phyloP scores from a whole-genome alignment of 2,888 invertebrate species.

The Rhagonycha lutea region DNA sequence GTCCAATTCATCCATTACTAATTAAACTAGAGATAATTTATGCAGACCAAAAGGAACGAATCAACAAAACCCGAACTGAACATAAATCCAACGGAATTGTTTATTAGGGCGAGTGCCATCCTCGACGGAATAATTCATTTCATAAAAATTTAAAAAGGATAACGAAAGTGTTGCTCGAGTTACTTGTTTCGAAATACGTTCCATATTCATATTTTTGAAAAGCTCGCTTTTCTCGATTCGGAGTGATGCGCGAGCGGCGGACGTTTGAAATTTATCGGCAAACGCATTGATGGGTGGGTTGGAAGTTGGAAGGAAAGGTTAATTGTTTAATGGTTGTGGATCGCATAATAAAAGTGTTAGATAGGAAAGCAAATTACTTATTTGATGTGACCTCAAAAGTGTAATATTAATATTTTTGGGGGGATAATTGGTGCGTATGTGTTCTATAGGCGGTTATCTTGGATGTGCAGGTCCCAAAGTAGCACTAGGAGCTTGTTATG shows the following conservation, averaged over 20 bases:
- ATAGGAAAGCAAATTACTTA: background rate
- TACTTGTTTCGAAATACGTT: background rate
- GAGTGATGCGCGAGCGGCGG: too few species aligned
- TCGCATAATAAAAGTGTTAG: background rate
- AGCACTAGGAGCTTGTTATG: constrained; percentile 40
- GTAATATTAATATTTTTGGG: constrained; percentile 45
- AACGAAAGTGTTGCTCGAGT: background rate
- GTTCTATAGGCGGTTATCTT: constrained; percentile 40
- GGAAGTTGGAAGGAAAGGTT: background rate
- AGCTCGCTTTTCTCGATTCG: background rate
- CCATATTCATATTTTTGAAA: background rate
- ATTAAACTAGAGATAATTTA: background rate
- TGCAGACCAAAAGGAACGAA: background rate
- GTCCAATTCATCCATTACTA: background rate
- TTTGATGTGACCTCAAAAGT: background rate
- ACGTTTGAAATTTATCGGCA: too few species aligned
- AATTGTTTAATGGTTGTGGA: background rate
- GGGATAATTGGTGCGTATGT: constrained; percentile 45
- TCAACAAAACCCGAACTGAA: background rate
- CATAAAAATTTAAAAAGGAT: background rate
- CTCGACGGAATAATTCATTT: background rate
- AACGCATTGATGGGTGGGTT: background rate
- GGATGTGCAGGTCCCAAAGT: constrained; percentile 37
- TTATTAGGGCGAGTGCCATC: background rate
- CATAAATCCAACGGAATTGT: background rate